Percentiles rank a stretch among this genome's conserved stretches.
Evolutionary conservation across 2,797 vertebrate species (phyloP).

Genomic region (Mallotus villosus): DNA sequence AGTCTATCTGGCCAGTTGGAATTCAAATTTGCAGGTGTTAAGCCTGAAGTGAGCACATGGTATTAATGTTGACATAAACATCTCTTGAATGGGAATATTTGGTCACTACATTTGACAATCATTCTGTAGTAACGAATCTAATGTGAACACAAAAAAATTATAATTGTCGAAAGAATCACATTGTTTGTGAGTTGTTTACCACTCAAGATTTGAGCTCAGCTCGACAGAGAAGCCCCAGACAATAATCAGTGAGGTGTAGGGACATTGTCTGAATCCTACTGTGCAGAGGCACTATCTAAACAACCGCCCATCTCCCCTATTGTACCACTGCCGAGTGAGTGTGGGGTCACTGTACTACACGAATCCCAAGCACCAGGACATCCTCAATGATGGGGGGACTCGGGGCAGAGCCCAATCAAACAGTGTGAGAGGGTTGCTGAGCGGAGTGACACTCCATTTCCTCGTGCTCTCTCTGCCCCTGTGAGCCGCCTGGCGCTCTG

Average conservation of each 20-base stretch:
- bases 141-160: neutral
- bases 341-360: slow-evolving; percentile 69
- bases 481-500: slow-evolving; percentile 84
- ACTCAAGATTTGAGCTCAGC: slow-evolving; percentile 33
- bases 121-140: neutral
- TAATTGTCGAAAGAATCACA: neutral
- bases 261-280: slow-evolving; percentile 40
- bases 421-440: slow-evolving; percentile 69
- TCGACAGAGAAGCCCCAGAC: slow-evolving; percentile 33
- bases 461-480: slow-evolving; percentile 70
- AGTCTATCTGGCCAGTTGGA: too few relatives aligned
- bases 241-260: slow-evolving; percentile 37
- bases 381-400: slow-evolving; percentile 61
- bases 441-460: slow-evolving; percentile 82
- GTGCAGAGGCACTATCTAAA: slow-evolving; percentile 32
- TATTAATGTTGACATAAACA: neutral
- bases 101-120: neutral
- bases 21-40: too few relatives aligned
- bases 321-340: slow-evolving; percentile 41
- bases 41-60: too few relatives aligned
- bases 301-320: slow-evolving; percentile 14
- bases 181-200: neutral
- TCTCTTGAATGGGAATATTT: neutral
- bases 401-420: slow-evolving; percentile 56
- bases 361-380: slow-evolving; percentile 53